phyloP scores from a whole-genome alignment of 2,888 invertebrate genomes.

The Xanthia icteritia region DNA sequence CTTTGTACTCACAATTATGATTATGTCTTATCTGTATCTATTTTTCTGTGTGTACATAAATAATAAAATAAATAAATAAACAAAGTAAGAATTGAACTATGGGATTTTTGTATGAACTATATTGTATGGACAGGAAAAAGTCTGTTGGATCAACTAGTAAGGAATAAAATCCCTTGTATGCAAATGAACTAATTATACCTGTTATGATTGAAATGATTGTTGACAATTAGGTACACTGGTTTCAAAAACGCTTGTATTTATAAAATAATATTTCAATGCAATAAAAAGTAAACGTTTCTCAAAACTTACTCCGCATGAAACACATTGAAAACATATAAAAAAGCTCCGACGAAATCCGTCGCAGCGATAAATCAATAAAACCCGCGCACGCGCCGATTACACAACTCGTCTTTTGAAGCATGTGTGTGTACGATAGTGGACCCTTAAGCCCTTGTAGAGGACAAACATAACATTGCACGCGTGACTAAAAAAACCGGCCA shows the following conservation, averaged over 20 bases:
- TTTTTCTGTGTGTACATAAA: too few relatives aligned
- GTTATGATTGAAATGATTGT: not conserved
- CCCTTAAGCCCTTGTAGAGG: slow-evolving; percentile 6
- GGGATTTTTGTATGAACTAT: not conserved
- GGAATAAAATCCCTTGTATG: not conserved
- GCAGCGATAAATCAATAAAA: slow-evolving; percentile 36
- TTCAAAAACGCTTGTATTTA: not conserved
- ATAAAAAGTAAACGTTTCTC: not conserved
- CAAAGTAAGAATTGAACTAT: too few relatives aligned
- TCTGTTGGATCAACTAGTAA: not conserved
- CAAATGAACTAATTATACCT: not conserved
- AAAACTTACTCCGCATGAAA: not conserved
- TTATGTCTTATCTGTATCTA: too few relatives aligned
- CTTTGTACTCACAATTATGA: too few relatives aligned
- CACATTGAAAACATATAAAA: not conserved
- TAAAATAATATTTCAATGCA: not conserved
- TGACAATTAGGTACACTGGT: not conserved
- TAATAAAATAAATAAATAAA: too few relatives aligned
- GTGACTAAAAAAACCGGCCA: not conserved
- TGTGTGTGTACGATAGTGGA: slow-evolving; percentile 9
- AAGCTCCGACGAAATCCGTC: not conserved
- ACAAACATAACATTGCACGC: not conserved
- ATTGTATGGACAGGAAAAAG: not conserved
- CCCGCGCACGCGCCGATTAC: slow-evolving; percentile 31
- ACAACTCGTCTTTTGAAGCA: not conserved